Evolutionary conservation across 2,888 invertebrate genomes (phyloP).

Genomic region (Erannis defoliaria): DNA sequence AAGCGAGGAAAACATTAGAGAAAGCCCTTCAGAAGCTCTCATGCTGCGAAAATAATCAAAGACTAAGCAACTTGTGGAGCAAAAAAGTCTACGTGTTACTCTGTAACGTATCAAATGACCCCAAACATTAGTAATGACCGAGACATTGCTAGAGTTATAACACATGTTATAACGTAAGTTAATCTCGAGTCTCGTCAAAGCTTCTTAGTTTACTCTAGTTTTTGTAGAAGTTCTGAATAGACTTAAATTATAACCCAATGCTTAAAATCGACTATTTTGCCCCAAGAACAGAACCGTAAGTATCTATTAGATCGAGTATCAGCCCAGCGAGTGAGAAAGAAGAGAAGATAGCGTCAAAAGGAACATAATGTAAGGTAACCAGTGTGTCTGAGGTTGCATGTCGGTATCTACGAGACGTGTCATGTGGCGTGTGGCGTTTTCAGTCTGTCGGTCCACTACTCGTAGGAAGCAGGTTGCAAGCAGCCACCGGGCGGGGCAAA

Average conservation of each 20-base stretch:
- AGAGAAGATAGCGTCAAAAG: conserved; percentile 39
- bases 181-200: background rate
- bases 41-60: conserved; percentile 44
- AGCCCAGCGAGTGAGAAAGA: conserved; percentile 44
- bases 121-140: background rate
- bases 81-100: conserved; percentile 42
- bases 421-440: conserved; percentile 53
- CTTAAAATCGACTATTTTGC: conserved; percentile 39
- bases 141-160: background rate
- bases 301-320: conserved; percentile 35
- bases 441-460: conserved; percentile 38
- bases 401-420: conserved; percentile 45
- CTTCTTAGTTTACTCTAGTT: background rate
- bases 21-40: conserved; percentile 44
- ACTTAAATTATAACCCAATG: background rate
- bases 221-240: conserved; percentile 15
- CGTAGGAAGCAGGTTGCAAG: conserved; percentile 51
- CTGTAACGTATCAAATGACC: conserved; percentile 23
- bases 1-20: conserved; percentile 48
- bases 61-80: conserved; percentile 43
- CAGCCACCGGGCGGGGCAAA: conserved; percentile 47
- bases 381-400: conserved; percentile 47
- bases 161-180: background rate
- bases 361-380: conserved; percentile 40
- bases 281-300: conserved; percentile 40